phyloP scores from a whole-genome alignment of 1,140 invertebrate genomes.

The Listronotus bonariensis region DNA sequence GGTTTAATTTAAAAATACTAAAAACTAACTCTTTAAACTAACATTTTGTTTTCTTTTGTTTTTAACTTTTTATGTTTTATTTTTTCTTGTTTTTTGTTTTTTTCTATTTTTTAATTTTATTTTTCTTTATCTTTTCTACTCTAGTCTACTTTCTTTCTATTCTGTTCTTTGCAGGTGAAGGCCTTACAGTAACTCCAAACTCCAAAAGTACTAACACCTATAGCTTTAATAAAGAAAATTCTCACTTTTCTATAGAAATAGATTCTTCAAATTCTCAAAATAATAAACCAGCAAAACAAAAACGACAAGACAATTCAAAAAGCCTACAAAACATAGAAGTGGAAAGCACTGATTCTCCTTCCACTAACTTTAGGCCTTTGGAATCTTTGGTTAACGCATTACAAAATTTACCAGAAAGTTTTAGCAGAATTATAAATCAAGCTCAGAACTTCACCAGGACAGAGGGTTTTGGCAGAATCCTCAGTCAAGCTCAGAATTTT shows the following conservation, averaged over 20 bases:
- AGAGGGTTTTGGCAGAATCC: conserved; percentile 25
- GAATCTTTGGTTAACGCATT: conserved; percentile 28
- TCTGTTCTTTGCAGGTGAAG: conserved; percentile 22
- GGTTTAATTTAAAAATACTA: too few relatives aligned
- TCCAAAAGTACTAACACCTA: conserved; percentile 11
- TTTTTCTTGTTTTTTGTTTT: neutral
- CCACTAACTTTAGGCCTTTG: conserved; percentile 19
- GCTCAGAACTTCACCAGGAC: conserved; percentile 36
- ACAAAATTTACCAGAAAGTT: conserved; percentile 32
- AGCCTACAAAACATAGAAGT: neutral
- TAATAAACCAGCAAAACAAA: neutral
- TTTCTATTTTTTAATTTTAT: neutral
- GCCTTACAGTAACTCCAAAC: conserved; percentile 1
- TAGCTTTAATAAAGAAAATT: neutral
- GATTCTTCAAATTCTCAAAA: conserved; percentile 2
- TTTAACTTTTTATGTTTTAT: neutral
- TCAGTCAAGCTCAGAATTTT: conserved; percentile 31
- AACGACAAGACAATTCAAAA: neutral
- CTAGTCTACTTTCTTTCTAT: conserved; percentile 19
- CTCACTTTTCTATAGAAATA: conserved; percentile 13
- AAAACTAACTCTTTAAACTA: too few relatives aligned
- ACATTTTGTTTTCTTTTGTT: too few relatives aligned
- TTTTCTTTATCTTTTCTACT: neutral
- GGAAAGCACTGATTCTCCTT: neutral
- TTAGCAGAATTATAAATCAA: conserved; percentile 25